Evolutionary conservation across 2,888 invertebrate species (phyloP), one percentile per base, ranked within the genome.

Genomic region (Diarsia rubi): DNA sequence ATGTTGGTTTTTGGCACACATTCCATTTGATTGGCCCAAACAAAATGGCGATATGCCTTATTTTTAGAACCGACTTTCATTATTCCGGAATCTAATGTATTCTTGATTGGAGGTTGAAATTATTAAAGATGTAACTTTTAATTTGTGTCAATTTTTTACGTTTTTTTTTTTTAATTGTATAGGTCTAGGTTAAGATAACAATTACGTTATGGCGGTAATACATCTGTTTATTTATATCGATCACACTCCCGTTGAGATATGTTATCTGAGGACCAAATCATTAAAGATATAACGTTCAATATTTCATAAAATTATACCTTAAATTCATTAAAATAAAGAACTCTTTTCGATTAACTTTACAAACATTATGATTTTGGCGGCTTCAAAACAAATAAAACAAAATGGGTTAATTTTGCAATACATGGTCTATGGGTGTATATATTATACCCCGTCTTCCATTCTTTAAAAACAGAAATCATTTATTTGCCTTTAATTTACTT

Each of bases 41-140:
- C 8, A 42, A 42, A 42, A 42, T 16, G 9, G 42, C 16, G 14
- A 16, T 44, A n/a, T n/a, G 42, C 14, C 14, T 62, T 62, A 16
- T 16, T 62, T 24, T 42, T 62, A 1, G n/a, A 24, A 42, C 62
- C 14, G n/a, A 24, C 24, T 16, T 42, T 16, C 31, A 42, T 3
- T 42, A 42, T 62, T 42, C 42, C 21, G 37, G 37, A 21, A 21
- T 60, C n/a, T 62, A n/a, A 3, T 62, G 12, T 42, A 16, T 24
- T 42, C 16, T 42, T 16, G 62, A 62, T 14, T 16, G 42, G 42
- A 42, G n/a, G n/a, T 62, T 16, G 12, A 49, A 44, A 62, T 47
- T 65, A 73, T 16, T 47, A 77, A 66, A 49, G 6, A 27, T 74
- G 75, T 64, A 24, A 78, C 81, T 78, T 80, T 75, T 80, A 57